These are phyloP conservation scores for Trilocha varians DNA, from an alignment of 2,888 invertebrate genomes.

Conservation along the genomic window DNA sequence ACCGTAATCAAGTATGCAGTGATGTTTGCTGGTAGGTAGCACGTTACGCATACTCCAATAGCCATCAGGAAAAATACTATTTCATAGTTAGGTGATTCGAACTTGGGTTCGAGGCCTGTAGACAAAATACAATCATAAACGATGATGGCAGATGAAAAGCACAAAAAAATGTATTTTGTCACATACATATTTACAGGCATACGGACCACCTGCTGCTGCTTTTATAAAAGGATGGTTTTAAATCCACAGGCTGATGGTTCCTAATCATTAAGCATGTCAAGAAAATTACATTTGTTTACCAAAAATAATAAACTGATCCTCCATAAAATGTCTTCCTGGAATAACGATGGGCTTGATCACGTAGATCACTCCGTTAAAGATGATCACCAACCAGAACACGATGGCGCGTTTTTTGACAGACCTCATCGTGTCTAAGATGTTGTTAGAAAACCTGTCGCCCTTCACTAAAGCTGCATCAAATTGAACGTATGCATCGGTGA, in stretches of 20 bases:
- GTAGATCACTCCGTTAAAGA: conserved; percentile 30
- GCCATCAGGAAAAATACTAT: conserved; percentile 22
- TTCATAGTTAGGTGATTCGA: conserved; percentile 39
- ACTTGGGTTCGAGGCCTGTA: conserved; percentile 41
- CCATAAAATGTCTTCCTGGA: conserved; percentile 38
- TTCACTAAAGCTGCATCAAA: conserved; percentile 17
- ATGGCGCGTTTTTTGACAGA: conserved; percentile 35
- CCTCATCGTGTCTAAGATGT: conserved; percentile 18
- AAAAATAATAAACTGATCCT: conserved; percentile 29
- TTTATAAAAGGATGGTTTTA: too few relatives aligned
- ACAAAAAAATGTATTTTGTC: too few relatives aligned
- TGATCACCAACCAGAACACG: conserved; percentile 33
- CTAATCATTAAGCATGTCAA: too few relatives aligned
- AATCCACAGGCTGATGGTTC: too few relatives aligned
- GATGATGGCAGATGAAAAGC: too few relatives aligned
- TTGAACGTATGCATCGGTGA: conserved; percentile 18
- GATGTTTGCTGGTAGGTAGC: conserved; percentile 30
- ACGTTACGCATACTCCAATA: conserved; percentile 19
- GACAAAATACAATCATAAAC: too few relatives aligned
- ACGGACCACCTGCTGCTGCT: too few relatives aligned
- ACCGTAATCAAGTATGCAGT: conserved; percentile 33
- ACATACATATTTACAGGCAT: too few relatives aligned
- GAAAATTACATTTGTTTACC: conserved; percentile 17
- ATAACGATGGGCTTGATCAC: conserved; percentile 23
- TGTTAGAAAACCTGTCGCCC: conserved; percentile 18